phyloP scores from a whole-genome alignment of 2,797 vertebrate genomes.

The Macroramphosus scolopax region DNA sequence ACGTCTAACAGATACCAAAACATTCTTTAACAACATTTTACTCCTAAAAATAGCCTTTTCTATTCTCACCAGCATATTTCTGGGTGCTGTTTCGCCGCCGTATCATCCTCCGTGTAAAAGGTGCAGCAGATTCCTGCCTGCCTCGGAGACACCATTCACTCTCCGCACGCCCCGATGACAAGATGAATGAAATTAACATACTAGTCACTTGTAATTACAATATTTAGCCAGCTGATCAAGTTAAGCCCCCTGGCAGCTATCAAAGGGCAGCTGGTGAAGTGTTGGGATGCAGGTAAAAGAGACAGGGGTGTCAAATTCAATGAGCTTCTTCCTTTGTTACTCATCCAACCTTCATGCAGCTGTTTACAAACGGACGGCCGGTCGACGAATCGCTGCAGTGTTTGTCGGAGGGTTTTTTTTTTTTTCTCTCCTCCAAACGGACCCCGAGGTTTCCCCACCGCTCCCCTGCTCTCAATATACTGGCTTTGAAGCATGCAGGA shows the following conservation, averaged over 20 bases:
- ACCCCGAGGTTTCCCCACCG: constrained; percentile 37
- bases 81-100: constrained; percentile 34
- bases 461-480: constrained; percentile 83
- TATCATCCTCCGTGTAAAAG: too few species aligned
- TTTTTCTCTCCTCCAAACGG: constrained; percentile 34
- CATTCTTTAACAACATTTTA: too few species aligned
- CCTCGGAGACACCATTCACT: constrained; percentile 56
- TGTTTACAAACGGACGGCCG: constrained; percentile 55
- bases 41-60: constrained; percentile 11
- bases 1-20: constrained; percentile 6
- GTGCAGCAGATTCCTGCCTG: constrained; percentile 38
- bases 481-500: constrained; percentile 81
- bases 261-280: constrained; percentile 65
- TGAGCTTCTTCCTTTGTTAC: constrained; percentile 58
- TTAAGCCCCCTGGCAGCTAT: constrained; percentile 63
- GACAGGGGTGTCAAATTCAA: constrained; percentile 71
- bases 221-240: constrained; percentile 71
- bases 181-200: constrained; percentile 67
- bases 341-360: constrained; percentile 34
- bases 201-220: constrained; percentile 71
- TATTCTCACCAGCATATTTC: constrained; percentile 37
- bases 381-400: constrained; percentile 29
- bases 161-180: constrained; percentile 54
- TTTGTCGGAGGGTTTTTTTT: constrained; percentile 50
- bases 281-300: constrained; percentile 71